Conservation (phyloP, 2,797 vertebrate species). For the Paratrypauchen microcephalus region DNA sequence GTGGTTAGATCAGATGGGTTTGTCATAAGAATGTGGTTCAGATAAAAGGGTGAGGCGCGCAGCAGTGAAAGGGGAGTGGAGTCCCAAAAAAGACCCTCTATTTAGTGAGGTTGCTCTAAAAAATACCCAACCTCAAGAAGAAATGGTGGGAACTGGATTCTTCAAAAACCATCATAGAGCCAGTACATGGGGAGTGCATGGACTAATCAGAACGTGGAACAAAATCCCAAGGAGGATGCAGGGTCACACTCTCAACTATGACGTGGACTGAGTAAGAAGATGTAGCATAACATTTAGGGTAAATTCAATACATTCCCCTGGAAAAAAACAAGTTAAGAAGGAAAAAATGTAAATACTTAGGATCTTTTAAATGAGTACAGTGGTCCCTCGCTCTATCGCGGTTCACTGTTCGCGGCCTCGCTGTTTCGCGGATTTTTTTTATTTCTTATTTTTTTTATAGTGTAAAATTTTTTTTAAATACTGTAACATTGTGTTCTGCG, state of each 20-base stretch:
- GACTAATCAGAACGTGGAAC: not conserved
- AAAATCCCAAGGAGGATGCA: not conserved
- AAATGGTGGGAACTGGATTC: conserved; percentile 51
- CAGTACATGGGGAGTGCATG: conserved; percentile 13
- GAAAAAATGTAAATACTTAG: not conserved
- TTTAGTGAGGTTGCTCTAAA: conserved; percentile 52
- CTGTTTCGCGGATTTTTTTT: no score
- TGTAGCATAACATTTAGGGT: not conserved
- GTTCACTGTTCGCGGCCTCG: no score
- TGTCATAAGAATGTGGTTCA: not conserved
- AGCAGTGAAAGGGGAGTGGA: conserved; percentile 12
- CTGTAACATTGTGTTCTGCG: no score
- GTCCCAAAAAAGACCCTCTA: conserved; percentile 41
- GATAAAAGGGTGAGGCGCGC: conserved; percentile 10
- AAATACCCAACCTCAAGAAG: conserved; percentile 57
- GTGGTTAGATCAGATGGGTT: not conserved
- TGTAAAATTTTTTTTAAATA: no score
- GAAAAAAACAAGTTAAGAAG: not conserved
- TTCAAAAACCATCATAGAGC: conserved; percentile 58
- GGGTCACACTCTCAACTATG: not conserved
- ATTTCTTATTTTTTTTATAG: no score
- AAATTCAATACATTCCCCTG: not conserved
- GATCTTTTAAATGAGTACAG: not conserved
- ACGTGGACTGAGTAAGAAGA: not conserved
- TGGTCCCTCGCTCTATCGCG: no score